Percentiles rank a stretch among this genome's conserved stretches.
Conservation (phyloP, 2,797 vertebrate species). For the Neostethus bicornis region DNA sequence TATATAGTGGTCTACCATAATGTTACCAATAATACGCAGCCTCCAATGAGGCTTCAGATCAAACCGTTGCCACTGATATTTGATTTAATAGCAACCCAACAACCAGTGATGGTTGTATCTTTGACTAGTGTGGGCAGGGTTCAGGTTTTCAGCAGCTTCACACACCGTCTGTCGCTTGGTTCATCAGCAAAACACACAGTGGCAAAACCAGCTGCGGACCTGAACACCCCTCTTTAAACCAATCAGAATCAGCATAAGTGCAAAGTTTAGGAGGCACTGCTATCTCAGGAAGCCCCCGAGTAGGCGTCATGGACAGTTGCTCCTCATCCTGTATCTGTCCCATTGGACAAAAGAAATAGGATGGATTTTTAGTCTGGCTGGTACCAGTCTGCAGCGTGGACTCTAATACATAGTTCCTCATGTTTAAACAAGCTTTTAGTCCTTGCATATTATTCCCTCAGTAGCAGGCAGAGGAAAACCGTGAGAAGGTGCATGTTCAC, state of each 20-base stretch:
- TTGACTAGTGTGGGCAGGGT: constrained; percentile 51
- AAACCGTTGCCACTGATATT: constrained; percentile 68
- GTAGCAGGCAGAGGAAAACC: constrained; percentile 49
- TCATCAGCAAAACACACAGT: constrained; percentile 20
- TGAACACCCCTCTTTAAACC: constrained; percentile 47
- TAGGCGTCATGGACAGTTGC: constrained; percentile 4
- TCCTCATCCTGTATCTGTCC: constrained; percentile 13
- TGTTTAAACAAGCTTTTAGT: constrained; percentile 31
- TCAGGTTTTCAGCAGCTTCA: constrained; percentile 48
- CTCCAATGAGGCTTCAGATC: constrained; percentile 67
- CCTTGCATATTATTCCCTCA: constrained; percentile 19
- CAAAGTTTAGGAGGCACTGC: constrained; percentile 77
- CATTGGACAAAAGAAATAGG: constrained; percentile 14
- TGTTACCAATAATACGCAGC: constrained; percentile 70
- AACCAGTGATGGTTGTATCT: constrained; percentile 50
- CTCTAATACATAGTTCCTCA: constrained; percentile 30
- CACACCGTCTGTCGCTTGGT: constrained; percentile 29
- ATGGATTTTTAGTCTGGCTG: constrained; percentile 11
- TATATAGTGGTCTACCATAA: constrained; percentile 83
- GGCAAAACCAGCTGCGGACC: constrained; percentile 35
- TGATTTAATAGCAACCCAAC: constrained; percentile 61
- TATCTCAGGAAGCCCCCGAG: constrained; percentile 12
- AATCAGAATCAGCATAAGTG: constrained; percentile 79
- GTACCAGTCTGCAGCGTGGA: constrained; percentile 4
- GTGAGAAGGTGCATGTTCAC: constrained; percentile 29